Evolutionary conservation across 1,140 invertebrate species (phyloP), one percentile per base, ranked within the genome.

Genomic region (Nasonia longicornis): DNA sequence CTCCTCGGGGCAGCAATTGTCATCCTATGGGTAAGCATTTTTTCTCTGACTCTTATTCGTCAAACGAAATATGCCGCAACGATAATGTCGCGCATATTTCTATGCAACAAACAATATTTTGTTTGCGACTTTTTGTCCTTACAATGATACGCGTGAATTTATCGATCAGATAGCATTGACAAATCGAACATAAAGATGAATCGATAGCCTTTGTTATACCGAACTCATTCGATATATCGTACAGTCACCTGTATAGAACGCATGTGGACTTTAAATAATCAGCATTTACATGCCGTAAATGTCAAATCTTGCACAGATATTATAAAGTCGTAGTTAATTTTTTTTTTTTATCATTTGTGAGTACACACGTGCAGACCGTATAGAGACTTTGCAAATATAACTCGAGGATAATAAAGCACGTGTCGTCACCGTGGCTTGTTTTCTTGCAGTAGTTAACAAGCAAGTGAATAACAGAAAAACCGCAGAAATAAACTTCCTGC

Each of bases 11-110:
- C 72, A 75, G 22, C 81, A 82, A 3, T 31, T 83, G 48, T 75
- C 79, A 7, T 63, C 66, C 4, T 84, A 85, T 64, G 83, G 86
- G 87, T 88, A 74, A 88, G 85, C 83, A 29, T 11, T 20, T 31
- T 31, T 67, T 58, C 69, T 67, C 16, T 20, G 12, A 20, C 10
- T 48, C 29, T 63, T 75, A 3, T 31, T 22, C n/a, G 26, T 20
- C n/a, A 71, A 35, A 35, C 31, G 31, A 35, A 35, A 6, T 71
- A 42, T 26, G 26, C 26, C 26, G 26, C 35, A n/a, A 42, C 38
- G 10, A 42, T 4, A 42, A 42, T 42, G 38, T 35, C 31, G 38
- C 10, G 35, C 4, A 35, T 35, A 35, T 42, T 42, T 42, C 10
- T 7, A 42, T 42, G 38, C 38, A 42, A 42, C 10, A 42, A 42